Evolutionary conservation across 2,888 invertebrate genomes (phyloP), one percentile per base, ranked within the genome.

Genomic region (Calameuta pallipes): DNA sequence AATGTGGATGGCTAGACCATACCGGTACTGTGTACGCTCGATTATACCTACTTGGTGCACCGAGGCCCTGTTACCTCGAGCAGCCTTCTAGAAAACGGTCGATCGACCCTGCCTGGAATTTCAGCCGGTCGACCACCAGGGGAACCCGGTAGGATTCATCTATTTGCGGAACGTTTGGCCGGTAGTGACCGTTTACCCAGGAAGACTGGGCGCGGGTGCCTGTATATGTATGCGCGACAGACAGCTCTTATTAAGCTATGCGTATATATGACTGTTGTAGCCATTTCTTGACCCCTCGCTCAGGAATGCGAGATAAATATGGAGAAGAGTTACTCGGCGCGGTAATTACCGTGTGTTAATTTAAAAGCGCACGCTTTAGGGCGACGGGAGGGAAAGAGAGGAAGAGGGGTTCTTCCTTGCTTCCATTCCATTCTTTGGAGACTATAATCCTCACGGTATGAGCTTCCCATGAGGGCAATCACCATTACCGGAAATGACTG

Each of bases 331-430:
- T 83, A 79, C 76, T 75, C 80, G 79, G 68, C 76, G 73, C 79
- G 82, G 84, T 86, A 88, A 89, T 88, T 86, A 85, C 82, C 73
- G 77, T 81, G 82, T 83, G 84, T 85, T 86, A 86, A 87, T 88
- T 89, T 83, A 82, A 84, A 88, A 86, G 84, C 82, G 80, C 85
- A 80, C 80, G 30, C 31, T 74, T 75, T 75, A 4, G 13, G 37
- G 1, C 4, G 31, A 13, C 0, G 36, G 0, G 35, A 0, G 36
- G 4, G 12, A 12, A 3, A 3, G 12, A 1, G 36, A 3, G 12
- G 36, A 3, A 36, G 36, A 12, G 36, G 36, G 36, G 36, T 36
- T 36, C 12, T n/a, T 33, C 71, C 31, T 31, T 34, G 71, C 31
- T 71, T 71, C 71, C 71, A 71, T 56, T 56, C 56, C 23, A 56